Base-by-base conservation (phyloP, 2,797 vertebrate species). In the Coregonus suidteri region DNA sequence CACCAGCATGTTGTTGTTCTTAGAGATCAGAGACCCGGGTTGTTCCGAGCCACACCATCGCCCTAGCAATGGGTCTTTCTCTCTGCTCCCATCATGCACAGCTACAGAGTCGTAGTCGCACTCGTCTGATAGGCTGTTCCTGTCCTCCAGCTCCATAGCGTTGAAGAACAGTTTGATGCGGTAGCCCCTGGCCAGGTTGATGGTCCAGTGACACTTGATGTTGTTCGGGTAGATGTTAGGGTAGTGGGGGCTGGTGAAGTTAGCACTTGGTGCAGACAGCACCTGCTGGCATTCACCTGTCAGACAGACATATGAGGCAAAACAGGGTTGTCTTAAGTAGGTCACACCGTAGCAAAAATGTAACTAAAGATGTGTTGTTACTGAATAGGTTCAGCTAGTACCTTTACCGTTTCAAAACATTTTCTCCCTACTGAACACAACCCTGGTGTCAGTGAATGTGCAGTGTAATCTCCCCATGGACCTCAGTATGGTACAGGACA, bases 191-290 rank as follows among this genome's bases (percentile, higher is more conserved):
- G 95, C 93, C 31, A 98, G 89, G 66, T 85, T 93, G 84, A 99
- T 91, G 84, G 92, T 96, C 98, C 98, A 99, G 86, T 98, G 98
- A 90, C 98, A 99, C 81, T 95, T 96, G 86, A 99, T 96, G 87
- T 99, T 98, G 92, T 99, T 99, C 71, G 98, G 98, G 90, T 99
- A 99, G 92, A 96, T 95, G 83, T 68, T 89, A 69, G 98, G 97
- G 80, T 96, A 98, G 64, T 93, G 94, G 0, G 98, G 98, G 85
- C 98, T 99, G 85, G 95, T 98, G 83, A 99, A 96, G 91, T 99
- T 98, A 37, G 96, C 97, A 37, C 89, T 96, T 68, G 97, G 71
- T 0, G 89, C 53, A 0, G 94, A 95, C 75, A 97, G 94, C 20
- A 96, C 90, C 82, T 98, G 96, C 91, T 99, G 98, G 88, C 98